phyloP scores from a whole-genome alignment of 2,888 invertebrate genomes.

The Drosophila neotestacea region DNA sequence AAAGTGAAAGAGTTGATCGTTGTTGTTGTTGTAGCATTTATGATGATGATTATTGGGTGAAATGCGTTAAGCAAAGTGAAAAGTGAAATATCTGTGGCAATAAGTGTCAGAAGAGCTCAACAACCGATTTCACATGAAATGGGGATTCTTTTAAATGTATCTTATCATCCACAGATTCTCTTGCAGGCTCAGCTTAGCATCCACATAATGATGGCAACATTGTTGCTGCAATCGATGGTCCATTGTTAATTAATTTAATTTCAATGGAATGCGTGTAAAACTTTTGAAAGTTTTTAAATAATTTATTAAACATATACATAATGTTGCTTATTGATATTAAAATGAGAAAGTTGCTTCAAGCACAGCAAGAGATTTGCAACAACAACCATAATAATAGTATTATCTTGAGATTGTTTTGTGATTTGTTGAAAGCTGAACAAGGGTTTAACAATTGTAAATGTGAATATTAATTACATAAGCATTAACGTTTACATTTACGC shows the following conservation, averaged over 20 bases:
- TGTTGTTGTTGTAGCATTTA: slow-evolving; percentile 7
- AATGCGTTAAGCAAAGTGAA: slow-evolving; percentile 67
- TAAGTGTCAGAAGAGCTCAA: slow-evolving; percentile 25
- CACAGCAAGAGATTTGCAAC: slow-evolving; percentile 1
- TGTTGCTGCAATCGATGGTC: slow-evolving; percentile 23
- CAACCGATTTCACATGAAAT: slow-evolving; percentile 1
- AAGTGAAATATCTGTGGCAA: slow-evolving; percentile 53
- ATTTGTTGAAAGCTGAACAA: slow-evolving; percentile 2
- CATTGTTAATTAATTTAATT: slow-evolving; percentile 46
- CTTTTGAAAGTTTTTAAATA: slow-evolving; percentile 59
- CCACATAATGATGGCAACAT: slow-evolving; percentile 22
- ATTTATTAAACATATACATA: slow-evolving; percentile 31
- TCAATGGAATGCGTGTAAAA: slow-evolving; percentile 9
- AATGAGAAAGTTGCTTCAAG: slow-evolving; percentile 38
- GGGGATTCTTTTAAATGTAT: not conserved
- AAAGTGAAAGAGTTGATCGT: slow-evolving; percentile 68
- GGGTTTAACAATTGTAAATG: slow-evolving; percentile 4
- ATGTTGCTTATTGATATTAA: slow-evolving; percentile 36
- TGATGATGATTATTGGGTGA: slow-evolving; percentile 64
- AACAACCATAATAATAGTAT: not conserved
- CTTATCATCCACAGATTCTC: slow-evolving; percentile 19
- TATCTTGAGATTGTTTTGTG: not conserved
- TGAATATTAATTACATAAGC: slow-evolving; percentile 22
- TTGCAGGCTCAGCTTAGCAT: slow-evolving; percentile 11
- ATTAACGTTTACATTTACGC: slow-evolving; percentile 9